Evolutionary conservation across 2,888 invertebrate species (phyloP), one percentile per base, ranked within the genome.

Genomic region (Zaprionus lineosus): DNA sequence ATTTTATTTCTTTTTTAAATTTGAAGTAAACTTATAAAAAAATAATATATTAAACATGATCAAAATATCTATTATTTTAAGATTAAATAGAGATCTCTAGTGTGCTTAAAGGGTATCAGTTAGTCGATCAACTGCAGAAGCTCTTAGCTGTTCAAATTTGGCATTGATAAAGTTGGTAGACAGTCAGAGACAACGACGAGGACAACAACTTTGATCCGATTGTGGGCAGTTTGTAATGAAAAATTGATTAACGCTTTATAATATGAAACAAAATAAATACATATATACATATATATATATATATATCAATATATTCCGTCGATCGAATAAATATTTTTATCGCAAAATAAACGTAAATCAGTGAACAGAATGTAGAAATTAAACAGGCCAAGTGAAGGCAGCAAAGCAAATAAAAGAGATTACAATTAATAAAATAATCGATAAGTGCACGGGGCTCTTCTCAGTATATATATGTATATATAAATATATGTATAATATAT

Each of bases 391-490:
- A 71, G 47, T 28, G 36, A 39, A 58, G 50, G 41, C 69, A 53
- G 57, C 40, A 57, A 71, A 70, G 61, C 50, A 74, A 84, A 84
- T 65, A 85, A 83, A 78, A 72, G 75, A 83, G 79, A 85, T 81
- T 81, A 83, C 79, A 81, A 72, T 83, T 81, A 85, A 78, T 81
- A 81, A 79, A 85, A 83, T 74, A 81, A 78, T 83, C 85, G 75
- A 82, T 81, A 82, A 82, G 79, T 82, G 79, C 43, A 34, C 36
- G 41, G 31, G n/a, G 48, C 19, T 57, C 3, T 48, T 26, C 43
- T 39, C 29, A 18, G 24, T 47, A 21, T 21, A 37, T 18, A 15
- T 28, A 18, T 43, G 26, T 31, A 24, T 5, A 40, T 15, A 6
- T 12, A 11, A 12, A 26, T 28, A 29, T 8, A 3, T 39, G 9